Base-by-base conservation (phyloP, 1,140 invertebrate genomes). In the Orchestia grillus region DNA sequence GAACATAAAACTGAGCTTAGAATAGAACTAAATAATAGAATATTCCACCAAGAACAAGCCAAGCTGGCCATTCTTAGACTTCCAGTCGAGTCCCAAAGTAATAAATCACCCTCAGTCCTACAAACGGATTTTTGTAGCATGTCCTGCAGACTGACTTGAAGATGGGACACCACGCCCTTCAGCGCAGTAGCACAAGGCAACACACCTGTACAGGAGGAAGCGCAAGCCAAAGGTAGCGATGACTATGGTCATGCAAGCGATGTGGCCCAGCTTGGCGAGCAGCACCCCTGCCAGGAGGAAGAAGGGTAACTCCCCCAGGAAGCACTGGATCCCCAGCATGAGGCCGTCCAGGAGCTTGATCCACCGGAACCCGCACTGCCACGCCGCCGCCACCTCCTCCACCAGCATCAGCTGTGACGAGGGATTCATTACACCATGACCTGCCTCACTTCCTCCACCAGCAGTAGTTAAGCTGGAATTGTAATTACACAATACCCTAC, bases 231-330 rank as follows among this genome's bases (percentile, higher is more conserved):
- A 98, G 0, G 98, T 98, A 57, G 98, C 97, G n/a, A 99, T 97
- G 0, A 99, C 98, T 44, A 99, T 97, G 95, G 98, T 98, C 98
- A 99, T 98, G 96, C 98, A 98, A 97, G 98, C 98, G 0, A 98
- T 97, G 97, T 99, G 98, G 0, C 99, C 99, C 0, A 99, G 97
- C 97, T 98, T 98, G 96, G 98, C 98, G 0, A 99, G 97, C 90
- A 99, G 98, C 97, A 97, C 98, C 43, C 98, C 98, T 41, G 99
- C 99, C 36, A 99, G 97, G 97, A 99, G 99, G 97, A 99, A 98
- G 97, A 99, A 99, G 0, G 99, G 99, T 96, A 99, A 97, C 97
- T 99, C 99, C n/a, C 99, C 99, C 44, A 98, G 97, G 97, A 99
- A 98, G 96, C 98, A 98, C 97, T 99, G 98, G 94, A 99, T 98